Base-by-base conservation (phyloP, 1,140 invertebrate genomes). In the Andrena cerasifolii region DNA sequence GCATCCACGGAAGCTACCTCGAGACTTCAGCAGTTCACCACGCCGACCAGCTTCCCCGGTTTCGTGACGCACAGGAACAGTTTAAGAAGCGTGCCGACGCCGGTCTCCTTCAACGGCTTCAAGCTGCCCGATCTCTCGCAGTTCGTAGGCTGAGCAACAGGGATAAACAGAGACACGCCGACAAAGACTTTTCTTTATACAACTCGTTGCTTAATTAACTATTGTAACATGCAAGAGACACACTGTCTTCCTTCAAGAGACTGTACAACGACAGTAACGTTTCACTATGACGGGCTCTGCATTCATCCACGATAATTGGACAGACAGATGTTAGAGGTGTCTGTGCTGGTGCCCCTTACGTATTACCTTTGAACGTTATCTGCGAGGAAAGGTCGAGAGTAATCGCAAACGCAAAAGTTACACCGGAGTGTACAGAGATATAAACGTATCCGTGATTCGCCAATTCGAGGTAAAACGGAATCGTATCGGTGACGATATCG, bases 81-180 rank as follows among this genome's bases (percentile, higher is more conserved):
- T 12, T 53, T 91, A 3, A 80, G 90, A 81, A 93, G 76, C 87
- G 84, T 88, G 65, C 86, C 85, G 7, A 91, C 91, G 73, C 81
- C 88, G 33, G 68, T 89, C 18, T 89, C 91, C 61, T 90, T 94
- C 89, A 93, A 93, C 86, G 93, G 92, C 18, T 94, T 94, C 80
- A 94, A 94, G 80, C 91, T 95, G 54, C 94, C 95, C 47, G 95
- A 95, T 90, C 91, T 95, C 78, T 94, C 95, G 49, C 94, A 94
- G 65, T 95, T 95, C 83, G 93, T 95, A 71, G 94, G 92, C 40
- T 93, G 78, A 93, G 18, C 31, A 31, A 31, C 45, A 5, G 14
- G n/a, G n/a, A n/a, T n/a, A n/a, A n/a, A n/a, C 21, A n/a, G 36
- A 40, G 36, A 40, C 36, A 45, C 16, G 12, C 54, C 33, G 24